Evolutionary conservation across 2,797 vertebrate species (phyloP), one percentile per base, ranked within the genome.

Genomic region (Chaenodraco wilsoni): DNA sequence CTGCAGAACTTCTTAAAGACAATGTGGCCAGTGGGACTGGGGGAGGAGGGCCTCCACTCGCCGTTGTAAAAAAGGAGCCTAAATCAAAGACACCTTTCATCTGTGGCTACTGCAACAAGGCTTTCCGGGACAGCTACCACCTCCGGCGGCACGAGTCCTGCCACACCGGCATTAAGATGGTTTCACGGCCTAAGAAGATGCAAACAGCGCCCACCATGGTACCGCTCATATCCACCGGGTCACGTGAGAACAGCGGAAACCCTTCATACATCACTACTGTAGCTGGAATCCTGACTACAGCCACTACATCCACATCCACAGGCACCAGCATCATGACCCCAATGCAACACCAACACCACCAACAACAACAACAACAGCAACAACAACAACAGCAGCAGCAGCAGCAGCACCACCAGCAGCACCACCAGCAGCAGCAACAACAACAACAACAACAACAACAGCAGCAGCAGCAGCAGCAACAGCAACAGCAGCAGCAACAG

Each of bases 71-170:
- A 94, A 99, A 99, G 88, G 97, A 99, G 91, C 94, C 94, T 14
- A 99, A 99, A 83, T 96, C 96, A 79, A 98, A 98, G 94, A 99
- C 98, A 17, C 97, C 98, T 49, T 99, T 98, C 90, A 96, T 99
- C 89, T 99, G 97, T 77, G 97, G 96, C 84, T 99, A 98, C 93
- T 99, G 98, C 93, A 97, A 95, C 95, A 99, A 99, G 94, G 97
- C 97, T 83, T 99, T 99, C 92, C 96, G 97, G 82, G 97, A 99
- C 94, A 99, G 97, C 93, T 99, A 99, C 92, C 97, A 99, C 92
- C 94, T 99, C 89, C 95, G 98, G 80, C 96, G 97, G 86, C 98
- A 99, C 0, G 97, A 98, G 87, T 98, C 97, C 75, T 98, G 97
- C 91, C 98, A 99, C 91, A 99, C 98, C 45, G 98, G 98, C 72